A percentile compares a stretch with the other conserved stretches of the same genome.
These are phyloP conservation scores for Elachura formosa DNA, from an alignment of 2,113 vertebrate species.

Conservation along the genomic window DNA sequence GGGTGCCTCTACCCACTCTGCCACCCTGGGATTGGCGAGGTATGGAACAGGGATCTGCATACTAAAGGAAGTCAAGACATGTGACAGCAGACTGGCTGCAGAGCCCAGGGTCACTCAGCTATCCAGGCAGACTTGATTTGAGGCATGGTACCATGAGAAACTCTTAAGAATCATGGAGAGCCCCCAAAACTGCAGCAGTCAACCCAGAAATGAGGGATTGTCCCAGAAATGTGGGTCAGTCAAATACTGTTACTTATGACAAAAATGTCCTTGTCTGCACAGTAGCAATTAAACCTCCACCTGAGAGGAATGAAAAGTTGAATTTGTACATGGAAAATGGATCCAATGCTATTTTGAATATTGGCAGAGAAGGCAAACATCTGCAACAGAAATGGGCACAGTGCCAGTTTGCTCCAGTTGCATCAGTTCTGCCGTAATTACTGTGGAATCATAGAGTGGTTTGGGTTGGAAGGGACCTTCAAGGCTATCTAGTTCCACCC, in stretches of 20 bases:
- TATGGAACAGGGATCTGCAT: neutral
- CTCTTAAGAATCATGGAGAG: neutral
- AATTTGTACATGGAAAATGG: neutral
- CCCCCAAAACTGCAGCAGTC: neutral
- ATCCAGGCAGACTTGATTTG: neutral
- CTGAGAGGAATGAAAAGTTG: neutral
- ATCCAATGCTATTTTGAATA: neutral
- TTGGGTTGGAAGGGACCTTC: neutral
- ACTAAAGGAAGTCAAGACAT: neutral
- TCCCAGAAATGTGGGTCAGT: neutral
- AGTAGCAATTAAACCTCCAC: neutral
- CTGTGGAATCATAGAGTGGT: neutral
- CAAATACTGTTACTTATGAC: neutral
- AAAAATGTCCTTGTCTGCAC: neutral
- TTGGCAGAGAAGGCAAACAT: neutral
- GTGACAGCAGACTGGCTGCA: neutral
- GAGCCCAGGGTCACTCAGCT: neutral
- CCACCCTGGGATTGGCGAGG: rapidly evolving
- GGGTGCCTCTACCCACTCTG: rapidly evolving
- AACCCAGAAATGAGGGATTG: neutral
- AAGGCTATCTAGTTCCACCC: neutral
- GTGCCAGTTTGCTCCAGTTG: neutral
- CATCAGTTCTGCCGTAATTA: neutral
- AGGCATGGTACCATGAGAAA: neutral
- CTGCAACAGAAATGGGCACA: neutral